phyloP scores from a whole-genome alignment of 1,140 invertebrate species.

The Drosophila lowei region DNA sequence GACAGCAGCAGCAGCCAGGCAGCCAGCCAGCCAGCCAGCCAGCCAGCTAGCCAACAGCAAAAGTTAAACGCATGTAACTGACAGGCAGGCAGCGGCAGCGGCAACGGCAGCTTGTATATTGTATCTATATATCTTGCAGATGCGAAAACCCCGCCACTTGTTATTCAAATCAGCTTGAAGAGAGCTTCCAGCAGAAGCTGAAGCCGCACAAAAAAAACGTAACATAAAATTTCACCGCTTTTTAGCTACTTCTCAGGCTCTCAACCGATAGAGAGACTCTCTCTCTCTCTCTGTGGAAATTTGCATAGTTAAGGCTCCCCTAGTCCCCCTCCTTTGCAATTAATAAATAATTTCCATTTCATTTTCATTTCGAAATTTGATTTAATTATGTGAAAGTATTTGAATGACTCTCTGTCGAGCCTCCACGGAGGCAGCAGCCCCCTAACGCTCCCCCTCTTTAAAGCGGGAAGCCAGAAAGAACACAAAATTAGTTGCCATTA shows the following conservation, averaged over 20 bases:
- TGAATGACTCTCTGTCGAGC: conserved; percentile 1
- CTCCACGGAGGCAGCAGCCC: not conserved
- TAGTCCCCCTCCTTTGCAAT: conserved; percentile 28
- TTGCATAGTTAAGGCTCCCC: conserved; percentile 34
- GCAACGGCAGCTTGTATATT: conserved; percentile 17
- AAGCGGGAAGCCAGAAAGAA: conserved; percentile 54
- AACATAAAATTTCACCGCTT: conserved; percentile 44
- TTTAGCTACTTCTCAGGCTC: conserved; percentile 23
- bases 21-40: not conserved
- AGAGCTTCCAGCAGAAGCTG: conserved; percentile 5
- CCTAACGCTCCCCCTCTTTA: not conserved
- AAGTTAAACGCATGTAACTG: conserved; percentile 71
- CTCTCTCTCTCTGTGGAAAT: conserved; percentile 45
- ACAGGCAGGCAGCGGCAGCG: conserved; percentile 25
- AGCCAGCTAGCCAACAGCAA: conserved; percentile 25
- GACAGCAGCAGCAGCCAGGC: conserved; percentile 11
- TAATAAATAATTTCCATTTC: conserved; percentile 77
- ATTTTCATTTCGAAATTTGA: conserved; percentile 76
- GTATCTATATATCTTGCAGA: conserved; percentile 57
- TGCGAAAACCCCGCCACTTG: conserved; percentile 50
- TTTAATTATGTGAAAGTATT: conserved; percentile 75
- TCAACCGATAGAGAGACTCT: not conserved
- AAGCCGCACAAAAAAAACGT: not conserved
- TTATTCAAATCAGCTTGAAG: conserved; percentile 57
- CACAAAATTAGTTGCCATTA: conserved; percentile 76